Base-by-base conservation (phyloP, 2,888 invertebrate genomes). In the Leptopilina myrica region DNA sequence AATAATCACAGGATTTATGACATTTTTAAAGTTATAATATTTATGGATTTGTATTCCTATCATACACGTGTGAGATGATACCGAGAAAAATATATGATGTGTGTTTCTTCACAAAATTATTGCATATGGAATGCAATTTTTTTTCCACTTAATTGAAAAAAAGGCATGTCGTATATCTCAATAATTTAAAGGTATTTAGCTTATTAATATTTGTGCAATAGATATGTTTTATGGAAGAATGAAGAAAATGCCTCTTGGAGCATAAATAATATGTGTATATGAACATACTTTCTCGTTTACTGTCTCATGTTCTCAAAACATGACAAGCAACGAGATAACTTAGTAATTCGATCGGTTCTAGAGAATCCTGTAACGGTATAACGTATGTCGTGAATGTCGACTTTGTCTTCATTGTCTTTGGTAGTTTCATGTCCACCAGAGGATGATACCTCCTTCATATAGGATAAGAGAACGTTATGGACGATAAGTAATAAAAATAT, bases 311-410 rank as follows among this genome's bases (percentile, higher is more conserved):
- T 73, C 73, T 73, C 26, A 73, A 53, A 56, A 78, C 80, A 84
- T 76, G 78, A 69, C 77, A 66, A 78, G 43, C 76, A 79, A 80
- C 81, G 78, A 79, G 76, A 46, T 65, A 66, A 40, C 80, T 64
- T 75, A 73, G 84, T 85, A 81, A 83, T 84, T 82, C 79, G 83
- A 85, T 85, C 85, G 82, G 77, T 78, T 79, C 77, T 65, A 65
- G 82, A 79, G 81, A 79, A 82, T 76, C 64, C 69, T 69, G 83
- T 85, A 84, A 85, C 83, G 81, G 81, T 82, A 84, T 76, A 82
- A 82, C 83, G 43, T 53, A 64, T 69, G 73, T 73, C 73, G 56
- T 69, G 69, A 49, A 69, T 69, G 53, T 69, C 26, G 53, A 69
- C 69, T 67, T 46, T 69, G 69, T 69, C 69, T 53, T 69, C 69